Evolutionary conservation across 2,113 vertebrate genomes (phyloP), one percentile per base, ranked within the genome.

Genomic region (Odobenus rosmarus): DNA sequence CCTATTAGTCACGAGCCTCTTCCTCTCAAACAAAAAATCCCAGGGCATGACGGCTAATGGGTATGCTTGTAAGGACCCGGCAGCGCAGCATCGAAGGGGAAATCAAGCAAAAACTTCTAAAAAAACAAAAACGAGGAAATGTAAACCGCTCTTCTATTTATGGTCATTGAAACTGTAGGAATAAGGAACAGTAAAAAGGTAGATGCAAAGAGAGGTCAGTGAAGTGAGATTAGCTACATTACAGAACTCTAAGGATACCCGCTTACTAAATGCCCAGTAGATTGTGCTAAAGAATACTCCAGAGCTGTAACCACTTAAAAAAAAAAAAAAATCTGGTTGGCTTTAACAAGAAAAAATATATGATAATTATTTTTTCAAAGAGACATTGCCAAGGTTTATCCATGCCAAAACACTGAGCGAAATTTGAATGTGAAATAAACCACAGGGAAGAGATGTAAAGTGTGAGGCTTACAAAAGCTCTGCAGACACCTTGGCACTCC

Each of bases 341-440:
- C 92, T 96, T 97, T 97, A 95, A 88, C 67, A 93, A 96, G 82
- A 93, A 84, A 90, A 96, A 95, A 96, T 76, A 94, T 88, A 95
- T 53, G 93, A 96, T 98, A 96, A 98, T 98, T 97, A 97, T 97
- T 98, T 98, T 97, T 97, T 97, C 97, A 98, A 96, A 81, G 89
- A 93, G 95, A 97, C 93, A 81, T 10, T 97, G 97, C 97, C 97
- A 98, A 98, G 77, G 94, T 95, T 96, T 98, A 90, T 93, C 84
- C 92, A 83, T 95, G 97, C 98, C 97, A 98, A 97, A 97, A 98
- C 0, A 46, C 97, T 91, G 98, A 93, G 59, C 31, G 19, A 97
- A 97, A 97, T 97, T 96, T 95, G 97, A 96, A 96, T 97, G 92
- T 95, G 95, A 97, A 97, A 97, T 90, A 96, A 97, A 79, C 69